Evolutionary conservation across 1,140 invertebrate species (phyloP).

Genomic region (Kradibia gibbosae): DNA sequence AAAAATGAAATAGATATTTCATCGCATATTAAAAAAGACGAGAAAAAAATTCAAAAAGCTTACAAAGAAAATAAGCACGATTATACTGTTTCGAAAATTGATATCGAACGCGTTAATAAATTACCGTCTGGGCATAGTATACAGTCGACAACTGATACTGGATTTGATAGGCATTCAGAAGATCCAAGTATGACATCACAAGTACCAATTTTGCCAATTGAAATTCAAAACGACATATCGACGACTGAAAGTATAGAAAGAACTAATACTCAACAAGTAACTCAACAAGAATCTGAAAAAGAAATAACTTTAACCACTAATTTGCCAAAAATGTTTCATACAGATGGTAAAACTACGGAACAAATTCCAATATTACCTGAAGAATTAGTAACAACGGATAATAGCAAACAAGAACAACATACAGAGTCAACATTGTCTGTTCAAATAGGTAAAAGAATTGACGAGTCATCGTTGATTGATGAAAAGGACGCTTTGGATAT

Average conservation of each 20-base stretch:
- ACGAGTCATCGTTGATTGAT: background rate
- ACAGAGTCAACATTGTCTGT: slow-evolving; percentile 41
- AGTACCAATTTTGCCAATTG: slow-evolving; percentile 66
- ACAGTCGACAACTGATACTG: background rate
- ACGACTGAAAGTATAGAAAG: slow-evolving; percentile 56
- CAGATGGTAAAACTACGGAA: slow-evolving; percentile 64
- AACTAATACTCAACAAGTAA: slow-evolving; percentile 22
- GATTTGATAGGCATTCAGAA: slow-evolving; percentile 58
- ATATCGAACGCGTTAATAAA: slow-evolving; percentile 11
- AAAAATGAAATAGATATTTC: slow-evolving; percentile 51
- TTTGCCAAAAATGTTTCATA: slow-evolving; percentile 50
- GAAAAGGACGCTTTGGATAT: background rate
- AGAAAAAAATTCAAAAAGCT: slow-evolving; percentile 45
- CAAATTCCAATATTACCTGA: slow-evolving; percentile 68
- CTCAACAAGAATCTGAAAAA: slow-evolving; percentile 50
- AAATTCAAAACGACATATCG: slow-evolving; percentile 66
- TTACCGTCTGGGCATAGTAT: background rate
- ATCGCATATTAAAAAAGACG: slow-evolving; percentile 45
- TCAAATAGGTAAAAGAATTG: slow-evolving; percentile 30
- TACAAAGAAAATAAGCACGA: slow-evolving; percentile 40
- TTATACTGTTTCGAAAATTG: slow-evolving; percentile 7
- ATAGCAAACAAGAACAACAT: slow-evolving; percentile 30
- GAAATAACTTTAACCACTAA: slow-evolving; percentile 57
- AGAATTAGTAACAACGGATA: slow-evolving; percentile 64
- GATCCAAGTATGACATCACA: slow-evolving; percentile 65